A percentile compares a stretch with the other conserved stretches of the same genome.
These are phyloP conservation scores for Ophiodon elongatus DNA, from an alignment of 2,113 vertebrate species.

Conservation along the genomic window DNA sequence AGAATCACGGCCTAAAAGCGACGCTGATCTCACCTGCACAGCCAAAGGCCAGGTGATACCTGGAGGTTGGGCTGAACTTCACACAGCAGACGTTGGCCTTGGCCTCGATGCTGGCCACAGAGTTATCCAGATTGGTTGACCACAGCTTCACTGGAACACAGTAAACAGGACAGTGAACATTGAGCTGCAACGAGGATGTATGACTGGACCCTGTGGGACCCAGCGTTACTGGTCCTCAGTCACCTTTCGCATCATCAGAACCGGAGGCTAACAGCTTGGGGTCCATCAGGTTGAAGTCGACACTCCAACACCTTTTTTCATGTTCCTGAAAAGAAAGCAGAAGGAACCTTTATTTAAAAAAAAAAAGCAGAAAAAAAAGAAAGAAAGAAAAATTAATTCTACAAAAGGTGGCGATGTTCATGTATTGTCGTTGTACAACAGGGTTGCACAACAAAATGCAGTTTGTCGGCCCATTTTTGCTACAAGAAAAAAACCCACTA, in stretches of 20 bases:
- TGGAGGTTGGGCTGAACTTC: constrained; percentile 97
- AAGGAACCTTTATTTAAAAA: background rate
- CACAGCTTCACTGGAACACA: constrained; percentile 93
- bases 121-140: constrained; percentile 99
- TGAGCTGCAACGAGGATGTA: background rate
- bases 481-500: too few species aligned
- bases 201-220: background rate
- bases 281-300: constrained; percentile 99
- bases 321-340: constrained; percentile 87
- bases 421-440: background rate
- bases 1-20: background rate
- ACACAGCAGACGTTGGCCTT: constrained; percentile 99
- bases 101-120: constrained; percentile 97
- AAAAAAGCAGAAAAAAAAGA: too few species aligned
- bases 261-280: constrained; percentile 98
- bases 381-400: too few species aligned
- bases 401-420: background rate
- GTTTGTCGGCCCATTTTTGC: too few species aligned
- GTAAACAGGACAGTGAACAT: background rate
- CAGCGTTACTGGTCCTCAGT: background rate
- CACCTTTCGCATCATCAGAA: constrained; percentile 99
- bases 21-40: constrained; percentile 91
- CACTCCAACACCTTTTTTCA: constrained; percentile 99
- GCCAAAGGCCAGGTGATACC: constrained; percentile 98
- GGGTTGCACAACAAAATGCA: too few species aligned